These are phyloP conservation scores for Mythimna lalbum DNA, from an alignment of 2,888 invertebrate species.

Conservation along the genomic window DNA sequence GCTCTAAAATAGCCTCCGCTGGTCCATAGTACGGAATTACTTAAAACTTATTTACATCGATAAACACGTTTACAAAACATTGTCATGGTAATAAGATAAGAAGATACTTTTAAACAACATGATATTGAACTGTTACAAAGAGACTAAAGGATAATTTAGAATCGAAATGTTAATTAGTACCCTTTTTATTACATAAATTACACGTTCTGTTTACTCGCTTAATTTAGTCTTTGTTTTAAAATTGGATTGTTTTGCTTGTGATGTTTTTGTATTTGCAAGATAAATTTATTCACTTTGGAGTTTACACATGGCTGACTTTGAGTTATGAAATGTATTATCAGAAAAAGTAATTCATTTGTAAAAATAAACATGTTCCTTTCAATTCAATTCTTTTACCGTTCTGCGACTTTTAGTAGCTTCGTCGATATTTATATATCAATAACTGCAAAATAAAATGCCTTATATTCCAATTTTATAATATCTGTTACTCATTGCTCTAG, in stretches of 20 bases:
- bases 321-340: not conserved
- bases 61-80: constrained; percentile 84
- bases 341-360: not conserved
- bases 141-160: constrained; percentile 37
- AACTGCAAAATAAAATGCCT: constrained; percentile 9
- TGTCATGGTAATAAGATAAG: constrained; percentile 79
- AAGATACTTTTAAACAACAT: constrained; percentile 66
- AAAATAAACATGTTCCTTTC: not conserved
- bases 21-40: constrained; percentile 85
- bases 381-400: not conserved
- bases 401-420: constrained; percentile 3
- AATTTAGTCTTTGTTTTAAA: constrained; percentile 23
- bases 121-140: constrained; percentile 55
- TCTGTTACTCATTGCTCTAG: constrained; percentile 10
- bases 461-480: constrained; percentile 18
- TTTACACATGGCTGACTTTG: not conserved
- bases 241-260: constrained; percentile 3
- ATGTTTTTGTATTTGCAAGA: not conserved
- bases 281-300: not conserved
- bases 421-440: constrained; percentile 18
- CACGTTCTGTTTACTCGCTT: constrained; percentile 3
- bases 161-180: constrained; percentile 28
- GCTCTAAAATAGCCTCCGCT: constrained; percentile 80
- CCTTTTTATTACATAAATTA: constrained; percentile 24
- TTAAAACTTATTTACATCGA: constrained; percentile 84